These are phyloP conservation scores for Eudyptes chrysolophus DNA, from an alignment of 2,113 vertebrate genomes.

Conservation along the genomic window DNA sequence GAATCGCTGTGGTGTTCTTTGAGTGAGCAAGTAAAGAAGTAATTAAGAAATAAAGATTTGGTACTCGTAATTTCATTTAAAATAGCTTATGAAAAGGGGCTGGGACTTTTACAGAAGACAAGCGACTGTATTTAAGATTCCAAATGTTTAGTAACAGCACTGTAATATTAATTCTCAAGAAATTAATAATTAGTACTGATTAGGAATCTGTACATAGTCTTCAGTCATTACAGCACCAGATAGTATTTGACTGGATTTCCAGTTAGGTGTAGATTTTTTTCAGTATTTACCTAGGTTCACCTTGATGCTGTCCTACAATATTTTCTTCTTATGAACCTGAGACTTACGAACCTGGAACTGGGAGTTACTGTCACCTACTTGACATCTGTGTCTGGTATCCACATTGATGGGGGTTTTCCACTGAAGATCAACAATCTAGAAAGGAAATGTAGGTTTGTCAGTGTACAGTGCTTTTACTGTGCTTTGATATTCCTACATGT, in stretches of 20 bases:
- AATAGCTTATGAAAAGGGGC: background rate
- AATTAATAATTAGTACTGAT: background rate
- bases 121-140: background rate
- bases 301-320: background rate
- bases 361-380: background rate
- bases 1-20: background rate
- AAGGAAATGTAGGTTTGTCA: background rate
- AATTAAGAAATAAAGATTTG: background rate
- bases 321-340: background rate
- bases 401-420: background rate
- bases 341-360: background rate
- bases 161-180: background rate
- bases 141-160: background rate
- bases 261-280: background rate
- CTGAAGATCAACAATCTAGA: background rate
- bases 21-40: background rate
- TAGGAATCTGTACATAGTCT: background rate
- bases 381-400: background rate
- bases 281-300: background rate
- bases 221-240: background rate
- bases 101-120: background rate
- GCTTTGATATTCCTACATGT: background rate
- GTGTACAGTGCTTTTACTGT: background rate
- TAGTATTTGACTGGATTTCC: background rate
- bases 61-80: background rate